Evolutionary conservation across 2,797 vertebrate species (phyloP).

Genomic region (Melanogrammus aeglefinus): DNA sequence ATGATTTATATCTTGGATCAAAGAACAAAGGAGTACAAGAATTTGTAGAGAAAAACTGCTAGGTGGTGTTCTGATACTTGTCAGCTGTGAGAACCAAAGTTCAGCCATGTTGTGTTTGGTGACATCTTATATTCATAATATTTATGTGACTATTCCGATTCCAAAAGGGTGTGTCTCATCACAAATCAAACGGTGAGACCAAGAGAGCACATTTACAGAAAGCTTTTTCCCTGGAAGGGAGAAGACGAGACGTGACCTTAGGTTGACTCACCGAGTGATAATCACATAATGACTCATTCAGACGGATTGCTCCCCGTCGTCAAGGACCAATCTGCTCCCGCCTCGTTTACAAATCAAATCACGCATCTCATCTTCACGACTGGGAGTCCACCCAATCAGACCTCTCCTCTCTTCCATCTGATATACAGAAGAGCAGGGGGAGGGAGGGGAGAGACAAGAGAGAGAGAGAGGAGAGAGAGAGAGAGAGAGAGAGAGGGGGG

Average conservation of each 20-base stretch:
- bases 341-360: constrained; percentile 44
- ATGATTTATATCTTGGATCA: neutral
- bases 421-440: neutral
- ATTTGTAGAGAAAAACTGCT: neutral
- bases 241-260: neutral
- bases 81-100: neutral
- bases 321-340: constrained; percentile 48
- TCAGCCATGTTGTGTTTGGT: neutral
- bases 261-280: neutral
- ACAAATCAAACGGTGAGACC: constrained; percentile 51
- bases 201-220: neutral
- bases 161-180: constrained; percentile 44
- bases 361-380: constrained; percentile 36
- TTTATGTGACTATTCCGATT: constrained; percentile 41
- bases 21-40: neutral
- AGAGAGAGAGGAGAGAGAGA: too few relatives aligned
- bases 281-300: constrained; percentile 24
- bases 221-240: neutral
- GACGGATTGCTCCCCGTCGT: constrained; percentile 22
- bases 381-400: constrained; percentile 42
- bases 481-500: too few relatives aligned
- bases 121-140: constrained; percentile 38
- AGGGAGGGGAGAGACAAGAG: neutral
- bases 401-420: constrained; percentile 37
- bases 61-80: neutral